Evolutionary conservation across 1,140 invertebrate species (phyloP).

Genomic region (Cecropterus lyciades): DNA sequence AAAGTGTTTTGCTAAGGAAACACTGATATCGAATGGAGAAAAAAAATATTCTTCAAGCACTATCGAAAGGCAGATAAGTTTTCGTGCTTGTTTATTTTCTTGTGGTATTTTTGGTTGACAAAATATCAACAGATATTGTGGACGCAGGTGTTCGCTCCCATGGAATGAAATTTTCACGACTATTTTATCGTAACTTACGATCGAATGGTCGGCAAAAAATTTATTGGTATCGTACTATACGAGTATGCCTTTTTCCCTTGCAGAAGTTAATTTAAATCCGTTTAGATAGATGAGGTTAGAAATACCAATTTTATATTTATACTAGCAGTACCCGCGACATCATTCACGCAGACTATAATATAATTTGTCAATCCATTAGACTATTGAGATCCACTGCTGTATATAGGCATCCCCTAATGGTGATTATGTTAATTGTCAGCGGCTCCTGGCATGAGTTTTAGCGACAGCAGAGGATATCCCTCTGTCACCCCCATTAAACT

Average conservation of each 20-base stretch:
- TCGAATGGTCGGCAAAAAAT: neutral
- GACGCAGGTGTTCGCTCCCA: neutral
- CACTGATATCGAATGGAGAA: neutral
- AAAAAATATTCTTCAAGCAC: slow-evolving; percentile 2
- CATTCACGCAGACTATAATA: no score
- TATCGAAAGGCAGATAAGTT: neutral
- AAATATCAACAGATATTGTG: slow-evolving; percentile 9
- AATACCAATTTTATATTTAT: no score
- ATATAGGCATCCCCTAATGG: no score
- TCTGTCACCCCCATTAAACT: no score
- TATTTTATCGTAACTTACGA: slow-evolving; percentile 1
- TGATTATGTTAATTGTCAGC: no score
- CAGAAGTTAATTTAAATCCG: neutral
- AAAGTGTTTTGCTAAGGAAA: slow-evolving; percentile 5
- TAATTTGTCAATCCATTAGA: no score
- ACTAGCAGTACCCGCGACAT: no score
- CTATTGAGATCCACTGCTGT: no score
- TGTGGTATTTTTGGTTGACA: neutral
- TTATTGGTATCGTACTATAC: neutral
- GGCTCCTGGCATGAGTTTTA: no score
- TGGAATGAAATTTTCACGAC: slow-evolving; percentile 1
- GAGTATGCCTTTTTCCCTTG: no score
- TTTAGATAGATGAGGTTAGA: neutral
- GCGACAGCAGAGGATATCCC: no score
- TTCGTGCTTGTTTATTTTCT: slow-evolving; percentile 7